phyloP scores from a whole-genome alignment of 2,888 invertebrate species.

The Scaptomyza reducta region DNA sequence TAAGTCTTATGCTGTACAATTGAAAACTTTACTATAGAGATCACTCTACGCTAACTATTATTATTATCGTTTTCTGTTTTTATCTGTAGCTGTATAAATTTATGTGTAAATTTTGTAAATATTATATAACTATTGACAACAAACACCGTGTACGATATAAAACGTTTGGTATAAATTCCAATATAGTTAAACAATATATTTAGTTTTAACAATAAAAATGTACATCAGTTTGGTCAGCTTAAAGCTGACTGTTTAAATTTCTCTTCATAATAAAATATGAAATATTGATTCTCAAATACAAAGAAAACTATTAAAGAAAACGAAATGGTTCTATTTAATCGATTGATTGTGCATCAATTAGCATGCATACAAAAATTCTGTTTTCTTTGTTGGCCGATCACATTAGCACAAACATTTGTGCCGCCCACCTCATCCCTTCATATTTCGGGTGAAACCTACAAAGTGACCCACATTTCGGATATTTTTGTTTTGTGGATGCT shows the following conservation, averaged over 20 bases:
- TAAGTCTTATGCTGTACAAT: not conserved
- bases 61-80: not conserved
- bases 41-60: not conserved
- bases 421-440: not conserved
- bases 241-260: not conserved
- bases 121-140: not conserved
- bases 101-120: not conserved
- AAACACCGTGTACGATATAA: not conserved
- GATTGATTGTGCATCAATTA: constrained; percentile 60
- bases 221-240: not conserved
- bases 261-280: not conserved
- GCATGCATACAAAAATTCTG: constrained; percentile 51
- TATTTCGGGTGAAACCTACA: constrained; percentile 35
- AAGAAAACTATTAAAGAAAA: constrained; percentile 41
- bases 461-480: constrained; percentile 46
- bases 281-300: not conserved
- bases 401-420: constrained; percentile 43
- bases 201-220: not conserved
- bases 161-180: not conserved
- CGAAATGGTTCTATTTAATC: constrained; percentile 53
- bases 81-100: not conserved
- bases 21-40: not conserved
- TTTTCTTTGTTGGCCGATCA: constrained; percentile 17
- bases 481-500: constrained; percentile 14
- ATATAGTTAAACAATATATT: not conserved